Evolutionary conservation across 2,797 vertebrate species (phyloP), one percentile per base, ranked within the genome.

Genomic region (Antennarius maculatus): DNA sequence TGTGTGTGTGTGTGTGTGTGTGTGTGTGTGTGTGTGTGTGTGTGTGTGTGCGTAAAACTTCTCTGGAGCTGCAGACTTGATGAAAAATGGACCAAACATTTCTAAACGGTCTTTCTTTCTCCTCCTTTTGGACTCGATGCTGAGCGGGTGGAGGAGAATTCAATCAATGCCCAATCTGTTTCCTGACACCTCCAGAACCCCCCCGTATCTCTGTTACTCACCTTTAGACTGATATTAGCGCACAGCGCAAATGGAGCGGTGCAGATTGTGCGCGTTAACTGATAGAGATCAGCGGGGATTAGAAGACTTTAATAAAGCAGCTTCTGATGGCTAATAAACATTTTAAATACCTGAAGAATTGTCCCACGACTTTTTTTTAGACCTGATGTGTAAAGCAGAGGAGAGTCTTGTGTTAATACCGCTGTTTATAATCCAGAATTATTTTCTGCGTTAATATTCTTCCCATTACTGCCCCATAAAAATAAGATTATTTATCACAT

Each of bases 131-230:
- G 31, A 14, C 2, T 55, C 42, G 56, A 23, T 37, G 34, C n/a
- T 0, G 10, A 1, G 23, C 54, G n/a, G 15, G 46, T 3, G 27
- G 50, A 23, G 51, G 18, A 56, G 6, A 57, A 69, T 71, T 73
- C 29, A 74, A 64, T 84, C 79, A 77, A 78, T 66, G 37, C 37
- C 69, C 15, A 89, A 91, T 90, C 90, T 12, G 15, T 61, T 61
- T 69, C 37, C 11, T 71, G 67, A 87, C 85, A 85, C 82, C 77
- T 81, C 53, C 69, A 78, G 63, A 80, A 80, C 79, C 76, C 83
- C 67, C 42, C 55, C 85, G 63, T 90, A 90, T 90, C 89, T 87
- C 78, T 85, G 83, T 81, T 76, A 86, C 77, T 78, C 61, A 43
- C 71, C 49, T 74, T 70, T 61, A 77, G 59, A 50, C 78, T 82